These are phyloP conservation scores for Cordilura impudica DNA, from an alignment of 2,888 invertebrate genomes.

Conservation along the genomic window DNA sequence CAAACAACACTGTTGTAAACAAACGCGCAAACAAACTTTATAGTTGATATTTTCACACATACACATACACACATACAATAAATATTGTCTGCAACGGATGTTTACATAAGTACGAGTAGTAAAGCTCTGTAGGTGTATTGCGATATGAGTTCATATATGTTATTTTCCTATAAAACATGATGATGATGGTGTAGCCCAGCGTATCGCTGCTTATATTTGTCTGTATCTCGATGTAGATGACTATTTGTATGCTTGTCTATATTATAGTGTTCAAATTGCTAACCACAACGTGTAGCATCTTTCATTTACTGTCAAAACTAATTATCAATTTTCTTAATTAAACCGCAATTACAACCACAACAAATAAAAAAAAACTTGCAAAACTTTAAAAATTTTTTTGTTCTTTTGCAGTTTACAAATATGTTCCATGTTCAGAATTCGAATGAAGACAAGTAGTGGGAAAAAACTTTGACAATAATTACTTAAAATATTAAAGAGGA, in stretches of 20 bases:
- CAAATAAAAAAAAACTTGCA: conserved; percentile 33
- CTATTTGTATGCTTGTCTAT: not conserved
- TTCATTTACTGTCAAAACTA: conserved; percentile 69
- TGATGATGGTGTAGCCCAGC: not conserved
- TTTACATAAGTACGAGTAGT: conserved; percentile 51
- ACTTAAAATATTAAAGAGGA: not conserved
- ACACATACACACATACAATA: conserved; percentile 3
- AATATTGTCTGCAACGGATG: conserved; percentile 62
- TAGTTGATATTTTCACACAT: conserved; percentile 8
- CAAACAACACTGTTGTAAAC: conserved; percentile 35
- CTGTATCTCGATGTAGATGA: conserved; percentile 12
- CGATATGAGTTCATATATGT: conserved; percentile 32
- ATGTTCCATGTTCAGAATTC: not conserved
- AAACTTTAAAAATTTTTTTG: conserved; percentile 5
- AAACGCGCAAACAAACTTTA: conserved; percentile 42
- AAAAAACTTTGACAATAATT: not conserved
- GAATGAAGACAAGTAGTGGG: not conserved
- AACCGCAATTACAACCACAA: conserved; percentile 68
- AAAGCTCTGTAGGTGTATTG: conserved; percentile 39
- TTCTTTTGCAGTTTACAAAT: not conserved
- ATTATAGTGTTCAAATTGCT: conserved; percentile 22
- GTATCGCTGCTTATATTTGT: not conserved
- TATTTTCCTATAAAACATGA: not conserved
- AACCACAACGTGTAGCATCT: conserved; percentile 60
- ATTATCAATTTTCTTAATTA: conserved; percentile 73